Percentiles rank a stretch among this genome's conserved stretches.
Conservation (phyloP, 2,113 vertebrate species). For the Melanerpes formicivorus region DNA sequence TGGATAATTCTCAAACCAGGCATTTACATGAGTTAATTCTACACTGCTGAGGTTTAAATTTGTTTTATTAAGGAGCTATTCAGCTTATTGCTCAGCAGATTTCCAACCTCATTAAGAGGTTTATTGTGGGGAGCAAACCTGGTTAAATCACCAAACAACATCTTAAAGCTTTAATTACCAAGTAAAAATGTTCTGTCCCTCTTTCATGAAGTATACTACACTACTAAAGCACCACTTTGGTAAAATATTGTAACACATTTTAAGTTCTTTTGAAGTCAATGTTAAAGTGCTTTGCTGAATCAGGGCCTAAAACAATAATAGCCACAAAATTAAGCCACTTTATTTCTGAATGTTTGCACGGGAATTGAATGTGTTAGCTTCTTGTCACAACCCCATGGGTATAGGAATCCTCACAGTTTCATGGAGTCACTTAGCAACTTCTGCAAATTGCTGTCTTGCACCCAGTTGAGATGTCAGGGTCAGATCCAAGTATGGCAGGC, state of each 20-base stretch:
- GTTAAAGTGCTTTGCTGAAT: constrained; percentile 52
- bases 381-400: neutral
- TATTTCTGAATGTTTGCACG: neutral
- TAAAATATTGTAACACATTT: neutral
- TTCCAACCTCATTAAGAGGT: neutral
- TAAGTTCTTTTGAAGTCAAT: constrained; percentile 12
- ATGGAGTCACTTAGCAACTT: neutral
- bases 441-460: neutral
- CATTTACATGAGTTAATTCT: neutral
- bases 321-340: neutral
- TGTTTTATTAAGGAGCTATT: constrained; percentile 34
- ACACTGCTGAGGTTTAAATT: neutral
- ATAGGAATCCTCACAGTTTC: neutral
- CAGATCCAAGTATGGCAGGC: neutral
- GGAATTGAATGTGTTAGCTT: neutral
- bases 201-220: neutral
- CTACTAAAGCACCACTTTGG: neutral
- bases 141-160: neutral
- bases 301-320: constrained; percentile 26
- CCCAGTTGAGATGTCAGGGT: neutral
- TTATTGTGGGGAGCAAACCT: neutral
- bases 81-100: constrained; percentile 44
- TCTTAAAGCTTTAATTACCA: constrained; percentile 10
- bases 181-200: neutral
- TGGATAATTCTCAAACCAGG: constrained; percentile 32